Evolutionary conservation across 92 coral and sea anemone genomes (phyloP), one percentile per base, ranked within the genome.

Genomic region (Phenganax stokvisi): DNA sequence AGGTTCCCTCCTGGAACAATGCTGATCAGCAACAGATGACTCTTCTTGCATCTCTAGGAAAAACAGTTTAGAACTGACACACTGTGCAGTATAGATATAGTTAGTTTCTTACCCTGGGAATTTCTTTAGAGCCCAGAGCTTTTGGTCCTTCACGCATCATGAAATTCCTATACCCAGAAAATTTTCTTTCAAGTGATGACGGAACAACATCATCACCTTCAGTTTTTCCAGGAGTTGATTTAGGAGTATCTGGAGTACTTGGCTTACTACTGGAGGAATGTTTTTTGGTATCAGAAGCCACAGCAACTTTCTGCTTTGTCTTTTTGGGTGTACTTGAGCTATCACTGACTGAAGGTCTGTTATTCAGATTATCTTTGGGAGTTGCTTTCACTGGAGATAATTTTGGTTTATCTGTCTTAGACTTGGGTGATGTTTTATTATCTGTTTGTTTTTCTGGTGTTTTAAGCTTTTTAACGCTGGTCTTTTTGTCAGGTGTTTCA

Each of bases 111-210:
- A 89, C 98, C 98, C 90, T 88, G 1, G 97, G 98, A 60, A 93
- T 88, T 12, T 87, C 85, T 80, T 90, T 93, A 9, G 98, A 83
- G 25, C 98, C 98, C 30, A 93, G 67, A 0, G 94, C 92, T 30
- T 84, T 69, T 0, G 98, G 98, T 10, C 97, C 97, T 76, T 89
- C 97, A 56, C 98, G 76, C 80, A 85, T 77, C 98, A 93, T 89
- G 74, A 89, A 93, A 81, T 88, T 91, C 17, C 88, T 85, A 57
- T 89, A 93, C 8, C 89, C 82, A 6, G 97, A 91, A 29, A 84
- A 87, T 82, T 85, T 89, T 84, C 89, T 89, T 72, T 93, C 97
- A 54, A 93, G 82, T 25, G 97, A 93, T 7, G 97, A 82, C 17
- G 97, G 97, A 2, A 86, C 28, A 53, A 80, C 88, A 75, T 80